Conservation (phyloP, 2,113 vertebrate species). For the Brachyhypopomus occidentalis region DNA sequence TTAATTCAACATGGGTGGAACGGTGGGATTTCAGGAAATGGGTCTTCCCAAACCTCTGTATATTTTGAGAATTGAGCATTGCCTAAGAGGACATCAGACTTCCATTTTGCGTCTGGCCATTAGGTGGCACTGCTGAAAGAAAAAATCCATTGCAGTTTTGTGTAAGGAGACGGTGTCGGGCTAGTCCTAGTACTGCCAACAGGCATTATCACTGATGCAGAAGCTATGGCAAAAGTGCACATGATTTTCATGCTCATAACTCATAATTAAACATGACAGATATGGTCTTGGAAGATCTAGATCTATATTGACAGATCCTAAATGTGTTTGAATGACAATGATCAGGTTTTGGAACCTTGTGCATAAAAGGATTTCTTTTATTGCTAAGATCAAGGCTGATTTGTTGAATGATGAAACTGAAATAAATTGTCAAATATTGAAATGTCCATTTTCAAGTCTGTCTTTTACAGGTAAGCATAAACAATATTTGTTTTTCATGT, state of each 20-base stretch:
- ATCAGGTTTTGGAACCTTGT: neutral
- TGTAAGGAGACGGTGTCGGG: neutral
- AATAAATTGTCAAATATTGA: neutral
- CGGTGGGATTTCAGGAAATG: neutral
- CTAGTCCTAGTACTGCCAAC: neutral
- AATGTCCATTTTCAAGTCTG: neutral
- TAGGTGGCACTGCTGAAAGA: constrained; percentile 54
- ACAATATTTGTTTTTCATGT: neutral
- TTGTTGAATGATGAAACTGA: neutral
- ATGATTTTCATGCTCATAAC: neutral
- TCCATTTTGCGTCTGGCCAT: constrained; percentile 34
- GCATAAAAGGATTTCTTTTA: neutral
- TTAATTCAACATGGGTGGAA: no score
- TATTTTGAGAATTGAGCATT: neutral
- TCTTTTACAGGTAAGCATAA: neutral
- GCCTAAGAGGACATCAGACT: neutral
- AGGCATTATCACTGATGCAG: neutral
- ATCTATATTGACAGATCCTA: no score
- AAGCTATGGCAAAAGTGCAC: neutral
- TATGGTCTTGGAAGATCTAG: neutral
- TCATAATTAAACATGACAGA: neutral
- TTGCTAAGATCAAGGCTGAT: neutral
- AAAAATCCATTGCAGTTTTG: neutral
- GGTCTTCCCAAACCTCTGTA: neutral
- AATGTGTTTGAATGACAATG: neutral